Base-by-base conservation (phyloP, 2,797 vertebrate genomes). In the Pyrocephalus nanus region DNA sequence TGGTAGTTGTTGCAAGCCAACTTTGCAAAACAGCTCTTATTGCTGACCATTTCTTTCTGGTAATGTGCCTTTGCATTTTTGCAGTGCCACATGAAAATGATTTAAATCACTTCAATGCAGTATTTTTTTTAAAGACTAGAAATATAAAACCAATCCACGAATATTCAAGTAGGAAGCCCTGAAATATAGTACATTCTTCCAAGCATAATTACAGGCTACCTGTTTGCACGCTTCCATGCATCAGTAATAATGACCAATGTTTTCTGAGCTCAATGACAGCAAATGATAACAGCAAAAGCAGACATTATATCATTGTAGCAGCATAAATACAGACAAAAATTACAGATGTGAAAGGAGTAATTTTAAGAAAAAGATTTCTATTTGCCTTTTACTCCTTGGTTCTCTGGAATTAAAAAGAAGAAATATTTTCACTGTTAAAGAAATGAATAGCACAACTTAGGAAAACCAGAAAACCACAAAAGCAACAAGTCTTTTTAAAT, bases 11-110 rank as follows among this genome's bases (percentile, higher is more conserved):
- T 95, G 75, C 86, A 83, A 55, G 84, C 74, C 95, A 97, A 84
- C 80, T 96, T 95, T 89, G 95, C 80, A 96, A 96, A 96, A 58
- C 67, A 82, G 82, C 54, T 92, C 83, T 89, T 95, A 85, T 26
- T 96, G 84, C 91, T 94, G 93, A 97, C 82, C 74, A 75, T 53
- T 88, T 94, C 75, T 88, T 94, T 69, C 91, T 78, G 50, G 69
- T 91, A 97, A 89, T 65, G 76, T 72, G 71, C 29, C 51, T 95
- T 83, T 94, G 86, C 57, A 88, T 87, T 79, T 95, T 82, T 53
- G 90, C 54, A 65, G 47, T 73, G 91, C 47, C 83, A 93, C 74
- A 90, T 81, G 92, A 96, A 95, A 96, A 94, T 94, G 38, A 83
- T 84, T 97, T 93, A 90, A 91, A 94, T 85, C 85, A 87, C 88